Evolutionary conservation across 2,113 vertebrate species (phyloP).

Genomic region (Phycodurus eques): DNA sequence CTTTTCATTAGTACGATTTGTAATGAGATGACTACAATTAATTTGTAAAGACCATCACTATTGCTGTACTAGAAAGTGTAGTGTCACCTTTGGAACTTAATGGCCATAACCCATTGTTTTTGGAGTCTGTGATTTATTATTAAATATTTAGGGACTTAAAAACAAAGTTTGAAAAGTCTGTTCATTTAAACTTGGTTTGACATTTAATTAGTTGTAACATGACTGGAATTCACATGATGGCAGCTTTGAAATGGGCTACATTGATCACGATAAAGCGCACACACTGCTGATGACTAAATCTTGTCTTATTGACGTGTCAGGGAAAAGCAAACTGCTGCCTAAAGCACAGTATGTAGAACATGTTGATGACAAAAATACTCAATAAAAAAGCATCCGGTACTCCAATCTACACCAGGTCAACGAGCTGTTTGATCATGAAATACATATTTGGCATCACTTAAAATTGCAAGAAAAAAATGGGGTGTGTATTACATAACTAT

Average conservation of each 20-base stretch:
- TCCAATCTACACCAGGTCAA: neutral
- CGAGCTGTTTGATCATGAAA: neutral
- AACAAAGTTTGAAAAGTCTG: neutral
- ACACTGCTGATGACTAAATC: neutral
- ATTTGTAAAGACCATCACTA: constrained; percentile 24
- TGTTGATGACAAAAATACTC: neutral
- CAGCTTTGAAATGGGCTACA: neutral
- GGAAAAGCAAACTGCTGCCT: neutral
- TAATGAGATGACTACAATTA: constrained; percentile 8
- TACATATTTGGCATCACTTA: neutral
- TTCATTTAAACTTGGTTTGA: neutral
- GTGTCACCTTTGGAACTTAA: neutral
- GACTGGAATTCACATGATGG: neutral
- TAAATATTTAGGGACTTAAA: no score
- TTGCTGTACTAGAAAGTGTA: neutral
- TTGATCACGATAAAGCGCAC: neutral
- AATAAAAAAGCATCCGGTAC: neutral
- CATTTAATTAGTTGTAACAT: neutral
- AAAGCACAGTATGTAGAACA: neutral
- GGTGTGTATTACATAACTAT: no score
- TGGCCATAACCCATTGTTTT: neutral
- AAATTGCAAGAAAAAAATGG: no score
- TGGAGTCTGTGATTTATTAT: neutral
- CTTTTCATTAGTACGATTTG: constrained; percentile 40
- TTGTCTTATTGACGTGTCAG: neutral